Base-by-base conservation (phyloP, 2,797 vertebrate species). In the Xenopus petersii region DNA sequence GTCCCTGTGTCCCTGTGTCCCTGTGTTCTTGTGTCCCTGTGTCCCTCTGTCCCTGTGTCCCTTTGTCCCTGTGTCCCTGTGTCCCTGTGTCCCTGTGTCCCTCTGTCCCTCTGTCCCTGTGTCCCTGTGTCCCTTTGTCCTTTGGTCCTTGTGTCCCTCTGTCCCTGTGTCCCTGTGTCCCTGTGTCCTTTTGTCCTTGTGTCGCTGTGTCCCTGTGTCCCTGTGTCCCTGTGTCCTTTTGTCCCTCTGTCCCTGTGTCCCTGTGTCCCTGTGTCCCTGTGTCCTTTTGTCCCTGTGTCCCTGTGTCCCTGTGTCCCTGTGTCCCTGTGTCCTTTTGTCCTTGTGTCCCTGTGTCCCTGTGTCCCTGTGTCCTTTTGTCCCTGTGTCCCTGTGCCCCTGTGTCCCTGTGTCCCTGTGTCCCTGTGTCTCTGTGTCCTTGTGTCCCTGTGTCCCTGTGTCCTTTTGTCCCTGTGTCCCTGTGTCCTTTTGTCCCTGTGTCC, bases 351-450 rank as follows among this genome's bases (percentile, higher is more conserved):
- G 56, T 59, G 56, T 2, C 56, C 10, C 13, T 59, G 56, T 59
- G 12, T 15, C 11, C 16, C 17, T 33, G 13, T 59, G 2, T 10
- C 56, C n/a, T 12, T 59, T 3, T 59, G 15, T 10, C 56, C n/a
- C 56, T 59, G 56, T 59, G 13, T 10, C 56, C 10, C 13, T 59
- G 13, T 59, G 3, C 17, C 56, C 10, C 15, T 59, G 13, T 59
- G 13, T 10, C 13, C 12, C 12, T 36, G 80, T 87, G 84, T 81
- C 83, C 88, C 87, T 86, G 79, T 82, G 2, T 10, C 13, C 10
- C 13, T 59, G 13, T 17, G 9, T 10, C 15, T 59, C 56, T 59
- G 15, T 59, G 56, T 10, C 56, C 10, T 12, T 59, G 9, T 16
- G 2, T 10, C 56, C n/a, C n/a, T 59, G 56, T 59, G 4, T 10